These are phyloP conservation scores for Anarrhichthys ocellatus DNA, from an alignment of 2,113 vertebrate genomes.

Conservation along the genomic window DNA sequence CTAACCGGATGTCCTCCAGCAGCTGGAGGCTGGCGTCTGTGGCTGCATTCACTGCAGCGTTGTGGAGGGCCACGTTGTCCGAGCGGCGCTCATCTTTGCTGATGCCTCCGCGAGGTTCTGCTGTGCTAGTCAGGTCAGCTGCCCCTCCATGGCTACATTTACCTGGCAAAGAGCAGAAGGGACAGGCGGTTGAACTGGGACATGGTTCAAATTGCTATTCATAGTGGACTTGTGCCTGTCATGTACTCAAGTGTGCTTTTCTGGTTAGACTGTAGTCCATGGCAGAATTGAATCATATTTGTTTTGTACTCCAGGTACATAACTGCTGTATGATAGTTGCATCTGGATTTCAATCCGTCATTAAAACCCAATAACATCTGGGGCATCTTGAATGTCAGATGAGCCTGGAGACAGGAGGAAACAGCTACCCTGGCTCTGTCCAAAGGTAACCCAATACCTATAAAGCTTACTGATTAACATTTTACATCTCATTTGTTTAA, in stretches of 20 bases:
- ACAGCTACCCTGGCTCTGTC: background rate
- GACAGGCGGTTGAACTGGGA: background rate
- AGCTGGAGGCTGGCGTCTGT: conserved; percentile 70
- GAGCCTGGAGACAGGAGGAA: too few species aligned
- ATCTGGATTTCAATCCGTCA: background rate
- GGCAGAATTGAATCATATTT: background rate
- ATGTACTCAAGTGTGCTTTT: background rate
- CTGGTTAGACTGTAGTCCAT: background rate
- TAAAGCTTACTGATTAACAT: background rate
- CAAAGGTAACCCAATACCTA: background rate
- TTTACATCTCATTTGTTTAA: too few species aligned
- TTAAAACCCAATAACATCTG: background rate
- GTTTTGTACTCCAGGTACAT: background rate
- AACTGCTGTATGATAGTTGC: background rate
- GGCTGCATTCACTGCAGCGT: conserved; percentile 72
- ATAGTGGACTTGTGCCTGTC: background rate
- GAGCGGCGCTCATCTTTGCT: conserved; percentile 76
- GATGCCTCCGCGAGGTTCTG: conserved; percentile 75
- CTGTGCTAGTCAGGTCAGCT: conserved; percentile 69
- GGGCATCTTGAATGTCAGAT: background rate
- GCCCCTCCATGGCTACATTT: conserved; percentile 85
- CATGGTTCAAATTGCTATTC: background rate
- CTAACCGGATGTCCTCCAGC: conserved; percentile 77
- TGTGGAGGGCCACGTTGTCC: conserved; percentile 66
- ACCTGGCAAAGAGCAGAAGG: conserved; percentile 61